phyloP scores from a whole-genome alignment of 2,888 invertebrate species.

The Marasmarcha lunaedactyla region DNA sequence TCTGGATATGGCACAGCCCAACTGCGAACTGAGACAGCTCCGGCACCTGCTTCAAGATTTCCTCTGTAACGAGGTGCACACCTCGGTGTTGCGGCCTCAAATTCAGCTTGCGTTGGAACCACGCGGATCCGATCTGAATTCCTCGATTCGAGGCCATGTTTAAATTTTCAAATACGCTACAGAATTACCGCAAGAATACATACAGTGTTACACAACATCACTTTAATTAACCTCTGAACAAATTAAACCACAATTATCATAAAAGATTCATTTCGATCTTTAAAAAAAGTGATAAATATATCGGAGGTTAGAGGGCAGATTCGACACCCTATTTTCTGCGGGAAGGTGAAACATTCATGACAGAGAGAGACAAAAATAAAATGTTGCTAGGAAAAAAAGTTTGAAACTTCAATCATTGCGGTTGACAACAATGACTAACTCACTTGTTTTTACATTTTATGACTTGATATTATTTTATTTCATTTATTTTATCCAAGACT shows the following conservation, averaged over 20 bases:
- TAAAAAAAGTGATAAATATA: constrained; percentile 64
- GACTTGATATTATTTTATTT: too few species aligned
- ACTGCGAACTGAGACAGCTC: constrained; percentile 95
- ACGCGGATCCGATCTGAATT: constrained; percentile 95
- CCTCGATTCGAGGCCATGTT: constrained; percentile 91
- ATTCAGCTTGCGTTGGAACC: constrained; percentile 98
- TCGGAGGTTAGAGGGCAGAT: constrained; percentile 68
- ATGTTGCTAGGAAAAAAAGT: constrained; percentile 48
- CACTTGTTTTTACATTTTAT: too few species aligned
- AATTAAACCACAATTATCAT: constrained; percentile 77
- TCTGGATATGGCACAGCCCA: constrained; percentile 96
- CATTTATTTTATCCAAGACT: too few species aligned
- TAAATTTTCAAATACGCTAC: constrained; percentile 67
- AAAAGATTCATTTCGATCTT: constrained; percentile 74
- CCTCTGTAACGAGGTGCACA: constrained; percentile 96
- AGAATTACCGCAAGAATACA: constrained; percentile 64
- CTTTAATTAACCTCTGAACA: constrained; percentile 65
- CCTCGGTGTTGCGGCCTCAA: constrained; percentile 96
- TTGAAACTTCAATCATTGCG: not conserved
- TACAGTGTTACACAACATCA: constrained; percentile 69
- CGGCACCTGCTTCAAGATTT: constrained; percentile 93
- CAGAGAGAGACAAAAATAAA: constrained; percentile 58
- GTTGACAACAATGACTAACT: constrained; percentile 17
- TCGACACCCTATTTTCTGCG: constrained; percentile 73
- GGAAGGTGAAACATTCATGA: constrained; percentile 64